A percentile compares a stretch with the other conserved stretches of the same genome.
phyloP scores from a whole-genome alignment of 2,797 vertebrate genomes.

The Bradypodion ventrale region DNA sequence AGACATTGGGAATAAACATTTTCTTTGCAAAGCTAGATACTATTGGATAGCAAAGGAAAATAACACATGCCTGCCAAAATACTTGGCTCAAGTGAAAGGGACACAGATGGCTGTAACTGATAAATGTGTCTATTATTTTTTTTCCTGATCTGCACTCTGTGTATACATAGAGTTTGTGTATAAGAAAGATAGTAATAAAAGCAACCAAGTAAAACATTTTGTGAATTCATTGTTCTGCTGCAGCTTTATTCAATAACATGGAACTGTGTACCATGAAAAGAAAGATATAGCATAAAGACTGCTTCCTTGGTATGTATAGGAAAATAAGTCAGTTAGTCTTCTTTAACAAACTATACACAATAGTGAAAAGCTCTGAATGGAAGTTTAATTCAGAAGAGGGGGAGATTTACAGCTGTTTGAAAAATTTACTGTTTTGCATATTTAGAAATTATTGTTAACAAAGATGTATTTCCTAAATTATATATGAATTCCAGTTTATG shows the following conservation, averaged over 20 bases:
- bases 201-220: conserved; percentile 31
- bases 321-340: neutral
- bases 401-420: no score
- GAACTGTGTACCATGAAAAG: neutral
- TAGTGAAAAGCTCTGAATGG: neutral
- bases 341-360: neutral
- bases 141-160: conserved; percentile 37
- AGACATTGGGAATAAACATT: conserved; percentile 64
- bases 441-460: no score
- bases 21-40: conserved; percentile 60
- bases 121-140: conserved; percentile 73
- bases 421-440: no score
- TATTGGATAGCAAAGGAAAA: conserved; percentile 52
- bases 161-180: neutral
- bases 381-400: neutral
- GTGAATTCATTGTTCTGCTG: conserved; percentile 42
- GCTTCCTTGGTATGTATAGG: conserved; percentile 52
- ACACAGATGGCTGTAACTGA: conserved; percentile 74
- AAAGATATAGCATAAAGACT: conserved; percentile 31
- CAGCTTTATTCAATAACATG: conserved; percentile 11
- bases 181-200: conserved; percentile 23
- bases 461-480: no score
- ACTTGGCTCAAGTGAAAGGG: conserved; percentile 66
- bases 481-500: no score
- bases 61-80: conserved; percentile 62